phyloP scores from a whole-genome alignment of 2,113 vertebrate genomes.

The Diglossa brunneiventris region DNA sequence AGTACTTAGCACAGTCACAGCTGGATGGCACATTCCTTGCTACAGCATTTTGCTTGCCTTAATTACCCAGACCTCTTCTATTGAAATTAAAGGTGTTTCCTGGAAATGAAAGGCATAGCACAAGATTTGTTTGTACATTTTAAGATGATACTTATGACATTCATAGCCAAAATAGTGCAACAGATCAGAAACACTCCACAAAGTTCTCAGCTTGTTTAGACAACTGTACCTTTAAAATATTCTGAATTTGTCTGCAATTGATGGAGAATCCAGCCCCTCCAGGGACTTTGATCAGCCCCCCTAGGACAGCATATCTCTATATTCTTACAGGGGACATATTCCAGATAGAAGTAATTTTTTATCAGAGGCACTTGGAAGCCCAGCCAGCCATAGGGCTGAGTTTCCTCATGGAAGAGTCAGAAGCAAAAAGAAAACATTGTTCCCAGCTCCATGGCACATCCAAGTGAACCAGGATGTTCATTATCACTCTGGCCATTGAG shows the following conservation, averaged over 20 bases:
- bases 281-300: not conserved
- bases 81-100: not conserved
- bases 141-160: not conserved
- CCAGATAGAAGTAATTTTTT: not conserved
- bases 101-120: not conserved
- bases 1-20: not conserved
- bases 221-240: not conserved
- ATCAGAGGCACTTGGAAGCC: not conserved
- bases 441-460: not conserved
- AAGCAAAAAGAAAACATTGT: not conserved
- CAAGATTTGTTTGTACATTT: not conserved
- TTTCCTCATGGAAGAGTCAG: not conserved
- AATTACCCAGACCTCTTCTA: not conserved
- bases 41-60: not conserved
- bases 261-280: not conserved
- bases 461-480: not conserved
- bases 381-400: not conserved
- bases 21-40: not conserved
- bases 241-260: not conserved
- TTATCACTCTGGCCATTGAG: not conserved
- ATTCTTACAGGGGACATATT: not conserved
- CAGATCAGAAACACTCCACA: not conserved
- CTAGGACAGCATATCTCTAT: not conserved
- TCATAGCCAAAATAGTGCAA: not conserved
- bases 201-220: not conserved